Conservation (phyloP, 2,797 vertebrate species). For the Cyprinella venusta region DNA sequence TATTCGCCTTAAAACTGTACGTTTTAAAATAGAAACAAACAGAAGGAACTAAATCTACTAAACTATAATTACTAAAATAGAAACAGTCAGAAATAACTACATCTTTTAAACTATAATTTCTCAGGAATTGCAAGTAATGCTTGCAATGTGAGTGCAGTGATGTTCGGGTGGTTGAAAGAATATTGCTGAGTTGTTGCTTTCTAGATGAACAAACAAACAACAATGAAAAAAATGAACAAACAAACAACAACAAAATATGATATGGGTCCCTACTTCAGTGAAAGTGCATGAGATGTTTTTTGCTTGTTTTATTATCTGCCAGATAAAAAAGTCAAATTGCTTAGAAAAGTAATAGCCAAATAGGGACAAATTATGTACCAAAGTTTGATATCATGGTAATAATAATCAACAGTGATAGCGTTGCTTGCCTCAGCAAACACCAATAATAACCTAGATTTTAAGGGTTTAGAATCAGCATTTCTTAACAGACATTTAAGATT, state of each 20-base stretch:
- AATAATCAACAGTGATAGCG: background rate
- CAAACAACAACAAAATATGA: background rate
- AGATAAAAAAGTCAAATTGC: background rate
- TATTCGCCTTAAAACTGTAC: background rate
- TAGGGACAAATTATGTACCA: background rate
- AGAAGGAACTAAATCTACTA: background rate
- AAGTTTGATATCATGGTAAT: background rate
- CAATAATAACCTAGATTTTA: background rate
- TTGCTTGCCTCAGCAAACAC: background rate
- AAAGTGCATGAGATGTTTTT: background rate
- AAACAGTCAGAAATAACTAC: background rate
- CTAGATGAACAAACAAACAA: background rate
- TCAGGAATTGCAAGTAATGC: background rate
- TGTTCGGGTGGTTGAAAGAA: background rate
- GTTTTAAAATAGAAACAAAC: background rate
- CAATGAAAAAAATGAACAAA: too few relatives aligned
- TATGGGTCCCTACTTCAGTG: background rate
- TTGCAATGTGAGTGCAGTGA: background rate
- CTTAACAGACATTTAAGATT: background rate
- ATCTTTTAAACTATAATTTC: background rate
- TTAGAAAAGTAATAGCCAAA: background rate
- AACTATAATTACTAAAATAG: background rate
- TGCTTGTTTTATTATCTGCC: background rate
- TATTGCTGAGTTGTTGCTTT: background rate
- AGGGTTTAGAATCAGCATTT: background rate